Evolutionary conservation across 2,888 invertebrate species (phyloP).

Genomic region (Metalampra italica): DNA sequence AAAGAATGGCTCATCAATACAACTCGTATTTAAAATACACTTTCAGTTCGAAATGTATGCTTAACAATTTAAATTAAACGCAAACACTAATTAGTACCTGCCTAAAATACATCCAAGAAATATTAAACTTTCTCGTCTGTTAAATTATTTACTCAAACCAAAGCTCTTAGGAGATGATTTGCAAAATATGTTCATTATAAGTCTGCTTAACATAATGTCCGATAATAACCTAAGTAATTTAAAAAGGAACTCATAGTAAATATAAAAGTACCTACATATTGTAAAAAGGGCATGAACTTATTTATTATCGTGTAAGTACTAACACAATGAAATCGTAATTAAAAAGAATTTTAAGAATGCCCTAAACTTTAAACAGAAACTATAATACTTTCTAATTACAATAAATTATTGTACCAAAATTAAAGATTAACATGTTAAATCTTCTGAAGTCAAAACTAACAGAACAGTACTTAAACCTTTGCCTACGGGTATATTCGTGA

Average conservation of each 20-base stretch:
- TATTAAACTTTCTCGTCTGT: background rate
- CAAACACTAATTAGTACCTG: background rate
- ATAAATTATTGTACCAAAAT: background rate
- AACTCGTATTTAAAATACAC: no score
- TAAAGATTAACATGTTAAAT: constrained; percentile 15
- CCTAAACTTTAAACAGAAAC: background rate
- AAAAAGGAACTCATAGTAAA: no score
- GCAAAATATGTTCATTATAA: background rate
- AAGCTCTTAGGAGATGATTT: background rate
- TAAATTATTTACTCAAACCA: background rate
- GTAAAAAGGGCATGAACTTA: no score
- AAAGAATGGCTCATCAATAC: no score
- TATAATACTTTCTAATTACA: background rate
- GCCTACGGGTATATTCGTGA: constrained; percentile 18
- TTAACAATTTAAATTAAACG: background rate
- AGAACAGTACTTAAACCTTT: constrained; percentile 16
- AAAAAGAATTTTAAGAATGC: no score
- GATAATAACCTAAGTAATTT: no score
- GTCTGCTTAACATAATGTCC: no score
- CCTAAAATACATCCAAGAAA: background rate
- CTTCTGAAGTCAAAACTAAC: constrained; percentile 21
- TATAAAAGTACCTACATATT: no score
- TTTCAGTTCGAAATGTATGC: no score
- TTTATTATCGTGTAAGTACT: no score
- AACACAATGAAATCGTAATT: no score